Conservation (phyloP, 2,113 vertebrate genomes). For the Felis chaus region DNA sequence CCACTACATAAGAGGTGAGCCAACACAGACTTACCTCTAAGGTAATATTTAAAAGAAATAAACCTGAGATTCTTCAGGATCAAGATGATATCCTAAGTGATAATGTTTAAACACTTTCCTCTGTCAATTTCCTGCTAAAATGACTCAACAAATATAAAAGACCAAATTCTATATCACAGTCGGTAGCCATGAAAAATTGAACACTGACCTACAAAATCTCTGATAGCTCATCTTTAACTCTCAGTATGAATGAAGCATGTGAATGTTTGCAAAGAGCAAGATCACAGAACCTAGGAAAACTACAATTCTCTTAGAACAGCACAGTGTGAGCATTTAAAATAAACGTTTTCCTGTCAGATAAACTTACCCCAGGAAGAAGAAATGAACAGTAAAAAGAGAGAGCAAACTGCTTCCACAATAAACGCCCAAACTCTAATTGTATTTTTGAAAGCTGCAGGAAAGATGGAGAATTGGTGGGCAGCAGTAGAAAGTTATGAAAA, state of each 20-base stretch:
- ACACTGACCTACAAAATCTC: not conserved
- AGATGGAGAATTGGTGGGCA: not conserved
- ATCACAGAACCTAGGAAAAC: not conserved
- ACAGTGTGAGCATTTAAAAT: not conserved
- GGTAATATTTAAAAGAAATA: not conserved
- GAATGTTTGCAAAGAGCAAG: not conserved
- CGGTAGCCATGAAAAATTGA: slow-evolving; percentile 34
- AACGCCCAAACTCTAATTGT: not conserved
- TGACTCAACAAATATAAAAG: not conserved
- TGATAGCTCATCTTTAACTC: not conserved
- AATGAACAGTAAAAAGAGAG: not conserved
- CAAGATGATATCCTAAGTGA: not conserved
- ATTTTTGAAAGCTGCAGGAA: not conserved
- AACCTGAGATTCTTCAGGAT: not conserved
- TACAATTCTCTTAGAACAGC: not conserved
- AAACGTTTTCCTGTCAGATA: not conserved
- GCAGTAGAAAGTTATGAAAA: not conserved
- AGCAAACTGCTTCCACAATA: not conserved
- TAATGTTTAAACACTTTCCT: not conserved
- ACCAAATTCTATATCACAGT: not conserved
- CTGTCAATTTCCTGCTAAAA: not conserved
- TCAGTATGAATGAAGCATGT: not conserved
- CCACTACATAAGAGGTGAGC: not conserved
- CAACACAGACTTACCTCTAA: not conserved
- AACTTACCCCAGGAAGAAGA: not conserved